phyloP scores from a whole-genome alignment of 2,113 vertebrate species.

The Campylorhamphus procurvoides region DNA sequence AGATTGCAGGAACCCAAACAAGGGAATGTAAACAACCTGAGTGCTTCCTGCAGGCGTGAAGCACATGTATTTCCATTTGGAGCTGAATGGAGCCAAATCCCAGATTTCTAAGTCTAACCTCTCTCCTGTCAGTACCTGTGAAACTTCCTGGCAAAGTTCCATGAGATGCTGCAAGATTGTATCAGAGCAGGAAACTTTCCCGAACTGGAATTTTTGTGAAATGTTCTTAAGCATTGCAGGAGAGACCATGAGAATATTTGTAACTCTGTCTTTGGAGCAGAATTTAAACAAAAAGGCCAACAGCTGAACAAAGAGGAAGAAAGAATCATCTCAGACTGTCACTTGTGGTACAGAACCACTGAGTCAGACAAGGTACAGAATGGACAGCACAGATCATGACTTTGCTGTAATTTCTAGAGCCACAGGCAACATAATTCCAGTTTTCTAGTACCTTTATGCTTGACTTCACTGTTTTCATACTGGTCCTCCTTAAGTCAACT shows the following conservation, averaged over 20 bases:
- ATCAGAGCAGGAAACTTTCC: neutral
- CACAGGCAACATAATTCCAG: neutral
- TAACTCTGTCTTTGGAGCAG: neutral
- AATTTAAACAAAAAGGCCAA: neutral
- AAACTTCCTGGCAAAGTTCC: conserved; percentile 10
- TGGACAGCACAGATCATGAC: neutral
- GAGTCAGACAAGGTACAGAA: neutral
- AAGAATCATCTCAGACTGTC: neutral
- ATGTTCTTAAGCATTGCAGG: neutral
- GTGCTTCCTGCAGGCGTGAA: neutral
- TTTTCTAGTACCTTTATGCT: neutral
- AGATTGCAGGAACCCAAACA: neutral
- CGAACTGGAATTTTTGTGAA: neutral
- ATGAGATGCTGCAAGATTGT: neutral
- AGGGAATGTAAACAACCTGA: neutral
- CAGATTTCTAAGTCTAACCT: neutral
- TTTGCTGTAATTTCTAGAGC: neutral
- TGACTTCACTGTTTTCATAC: neutral
- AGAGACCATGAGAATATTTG: neutral
- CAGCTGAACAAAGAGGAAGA: neutral
- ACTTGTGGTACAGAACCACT: neutral
- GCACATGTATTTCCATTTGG: neutral
- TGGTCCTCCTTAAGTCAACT: conserved; percentile 13
- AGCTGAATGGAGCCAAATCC: neutral
- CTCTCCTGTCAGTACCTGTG: neutral